phyloP scores from a whole-genome alignment of 53 echinoderm and acorn worm genomes.

The Antedon mediterranea region DNA sequence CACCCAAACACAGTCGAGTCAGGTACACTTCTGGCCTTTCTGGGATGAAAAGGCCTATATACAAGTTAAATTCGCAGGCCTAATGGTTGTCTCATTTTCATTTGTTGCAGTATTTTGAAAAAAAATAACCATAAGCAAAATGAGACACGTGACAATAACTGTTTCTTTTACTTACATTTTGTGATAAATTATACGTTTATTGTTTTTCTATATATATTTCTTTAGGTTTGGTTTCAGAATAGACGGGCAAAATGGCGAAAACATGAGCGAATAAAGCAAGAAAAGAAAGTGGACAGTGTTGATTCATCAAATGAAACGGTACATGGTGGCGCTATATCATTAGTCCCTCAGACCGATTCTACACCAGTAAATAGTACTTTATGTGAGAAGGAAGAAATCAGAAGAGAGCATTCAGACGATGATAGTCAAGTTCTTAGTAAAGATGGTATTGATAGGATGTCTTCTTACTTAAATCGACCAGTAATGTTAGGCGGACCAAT shows the following conservation, averaged over 20 bases:
- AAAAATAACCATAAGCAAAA: no score
- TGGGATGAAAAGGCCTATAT: no score
- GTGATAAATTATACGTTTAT: no score
- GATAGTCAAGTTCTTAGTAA: background rate
- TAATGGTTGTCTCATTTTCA: no score
- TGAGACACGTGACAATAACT: no score
- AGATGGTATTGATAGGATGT: background rate
- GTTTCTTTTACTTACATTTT: no score
- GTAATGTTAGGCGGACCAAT: background rate
- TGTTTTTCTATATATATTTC: no score
- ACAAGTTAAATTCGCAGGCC: no score
- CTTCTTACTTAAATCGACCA: background rate
- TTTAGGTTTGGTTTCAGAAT: slow-evolving; percentile 97
- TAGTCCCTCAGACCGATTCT: background rate
- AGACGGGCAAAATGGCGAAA: slow-evolving; percentile 95
- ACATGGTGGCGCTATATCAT: slow-evolving; percentile 16
- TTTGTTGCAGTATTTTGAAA: no score
- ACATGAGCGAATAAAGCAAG: slow-evolving; percentile 72
- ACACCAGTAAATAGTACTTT: background rate
- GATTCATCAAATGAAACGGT: slow-evolving; percentile 15
- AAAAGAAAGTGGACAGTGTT: slow-evolving; percentile 13
- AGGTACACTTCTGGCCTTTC: no score
- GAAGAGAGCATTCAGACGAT: background rate
- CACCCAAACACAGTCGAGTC: no score
- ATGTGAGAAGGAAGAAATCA: background rate